Conservation (phyloP, 2,113 vertebrate species). For the Gyps fulvus region DNA sequence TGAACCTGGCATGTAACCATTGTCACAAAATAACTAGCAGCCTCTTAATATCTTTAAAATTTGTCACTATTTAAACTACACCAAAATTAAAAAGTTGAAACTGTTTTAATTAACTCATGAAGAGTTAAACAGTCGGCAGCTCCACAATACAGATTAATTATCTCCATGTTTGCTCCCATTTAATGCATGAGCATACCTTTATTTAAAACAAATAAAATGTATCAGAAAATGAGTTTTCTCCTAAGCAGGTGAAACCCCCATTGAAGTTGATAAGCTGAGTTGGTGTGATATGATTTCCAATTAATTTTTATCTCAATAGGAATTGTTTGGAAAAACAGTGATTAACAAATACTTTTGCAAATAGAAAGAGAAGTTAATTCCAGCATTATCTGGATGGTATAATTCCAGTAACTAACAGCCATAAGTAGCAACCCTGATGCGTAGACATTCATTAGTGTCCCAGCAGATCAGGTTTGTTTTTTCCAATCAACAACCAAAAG, state of each 20-base stretch:
- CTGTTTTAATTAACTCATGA: slow-evolving; percentile 8
- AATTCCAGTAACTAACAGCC: background rate
- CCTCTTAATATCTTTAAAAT: slow-evolving; percentile 43
- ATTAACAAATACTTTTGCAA: background rate
- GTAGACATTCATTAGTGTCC: background rate
- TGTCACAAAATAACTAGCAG: slow-evolving; percentile 52
- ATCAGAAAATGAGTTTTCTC: background rate
- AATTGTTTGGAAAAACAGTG: background rate
- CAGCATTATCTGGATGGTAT: background rate
- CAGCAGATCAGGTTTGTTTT: background rate
- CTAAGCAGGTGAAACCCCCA: background rate
- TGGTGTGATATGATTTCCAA: background rate
- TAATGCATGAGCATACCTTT: background rate
- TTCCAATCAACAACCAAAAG: background rate
- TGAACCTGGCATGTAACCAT: background rate
- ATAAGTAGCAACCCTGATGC: background rate
- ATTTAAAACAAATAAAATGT: background rate
- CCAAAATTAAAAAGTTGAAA: slow-evolving; percentile 11
- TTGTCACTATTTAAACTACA: slow-evolving; percentile 39
- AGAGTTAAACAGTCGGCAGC: background rate
- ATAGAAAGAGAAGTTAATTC: background rate
- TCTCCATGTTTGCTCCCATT: background rate
- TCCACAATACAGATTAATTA: slow-evolving; percentile 1
- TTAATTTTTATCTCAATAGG: background rate
- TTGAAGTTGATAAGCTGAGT: background rate